Evolutionary conservation across 1,140 invertebrate genomes (phyloP).

Genomic region (Drosophila jambulina): DNA sequence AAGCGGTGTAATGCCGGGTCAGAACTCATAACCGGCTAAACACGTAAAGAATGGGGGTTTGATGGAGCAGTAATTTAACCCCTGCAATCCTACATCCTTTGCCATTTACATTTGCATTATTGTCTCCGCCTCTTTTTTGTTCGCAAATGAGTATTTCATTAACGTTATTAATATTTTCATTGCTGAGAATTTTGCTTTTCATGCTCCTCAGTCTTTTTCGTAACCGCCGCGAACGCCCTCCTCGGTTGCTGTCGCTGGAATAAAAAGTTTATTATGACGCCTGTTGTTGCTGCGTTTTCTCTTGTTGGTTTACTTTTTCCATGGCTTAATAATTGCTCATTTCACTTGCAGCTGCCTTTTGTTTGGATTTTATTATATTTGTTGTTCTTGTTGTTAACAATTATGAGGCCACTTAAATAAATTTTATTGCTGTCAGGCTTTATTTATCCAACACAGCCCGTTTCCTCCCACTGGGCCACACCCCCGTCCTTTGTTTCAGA

Average conservation of each 20-base stretch:
- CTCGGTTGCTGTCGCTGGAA: conserved; percentile 17
- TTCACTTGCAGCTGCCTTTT: conserved; percentile 72
- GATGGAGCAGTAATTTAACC: conserved; percentile 1
- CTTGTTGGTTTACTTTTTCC: conserved; percentile 62
- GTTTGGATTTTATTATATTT: conserved; percentile 50
- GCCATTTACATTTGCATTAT: conserved; percentile 72
- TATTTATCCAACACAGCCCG: conserved; percentile 6
- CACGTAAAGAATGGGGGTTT: background rate
- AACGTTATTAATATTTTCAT: conserved; percentile 78
- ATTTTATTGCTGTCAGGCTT: conserved; percentile 69
- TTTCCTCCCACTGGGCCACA: background rate
- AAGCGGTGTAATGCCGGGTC: background rate
- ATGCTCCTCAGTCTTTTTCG: conserved; percentile 13
- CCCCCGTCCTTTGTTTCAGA: conserved; percentile 22
- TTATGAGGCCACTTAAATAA: conserved; percentile 78
- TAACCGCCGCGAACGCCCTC: conserved; percentile 2
- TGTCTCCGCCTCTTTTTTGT: conserved; percentile 30
- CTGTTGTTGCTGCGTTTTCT: conserved; percentile 25
- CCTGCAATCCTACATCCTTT: conserved; percentile 19
- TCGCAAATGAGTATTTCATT: conserved; percentile 73
- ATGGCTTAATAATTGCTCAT: conserved; percentile 78
- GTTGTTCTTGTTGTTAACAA: conserved; percentile 67
- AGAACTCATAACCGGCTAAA: background rate
- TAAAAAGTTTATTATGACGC: conserved; percentile 75
- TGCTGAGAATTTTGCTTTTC: conserved; percentile 63